Base-by-base conservation (phyloP, 2,888 invertebrate genomes). In the Pseudanteris insignis region DNA sequence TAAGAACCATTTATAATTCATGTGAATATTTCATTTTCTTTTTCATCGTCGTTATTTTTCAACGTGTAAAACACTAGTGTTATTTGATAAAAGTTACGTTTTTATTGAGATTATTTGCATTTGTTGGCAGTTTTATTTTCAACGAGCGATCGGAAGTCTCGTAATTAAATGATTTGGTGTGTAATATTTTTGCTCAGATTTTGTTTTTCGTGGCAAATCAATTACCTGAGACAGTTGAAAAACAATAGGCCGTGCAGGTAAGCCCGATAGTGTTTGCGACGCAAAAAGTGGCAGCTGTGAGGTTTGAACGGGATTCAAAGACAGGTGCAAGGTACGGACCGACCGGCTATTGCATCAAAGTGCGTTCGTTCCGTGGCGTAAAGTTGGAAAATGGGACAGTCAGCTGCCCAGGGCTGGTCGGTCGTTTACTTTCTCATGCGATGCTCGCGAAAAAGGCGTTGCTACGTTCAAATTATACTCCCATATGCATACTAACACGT, bases 381-480 rank as follows among this genome's bases (percentile, higher is more conserved):
- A 61, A 54, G 50, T 40, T 46, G 41, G 55, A 55, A 55, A 55
- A 61, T 55, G 37, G 61, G 59, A 51, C 59, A 53, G 50, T 50
- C 55, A 30, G 50, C 50, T 51, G 62, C 57, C 57, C 62, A 36
- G 55, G 47, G 57, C 62, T 37, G 41, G 51, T 51, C 33, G 46
- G 33, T 18, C 51, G 40, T 62, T 53, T 57, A 62, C 55, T 57
- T 62, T 57, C 62, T 51, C 51, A 51, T n/a, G 41, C 41, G 54
- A 46, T 43, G 55, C 36, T 46, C 50, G 29, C 38, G 55, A 54
- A 61, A 46, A 50, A 61, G 54, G 54, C 54, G 60, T 46, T 50
- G 54, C 29, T 15, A 33, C 28, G 28, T 8, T 13, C 11, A 40
- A 47, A 34, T 28, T 41, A 41, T 34, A 37, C 12, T 30, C 3